Conservation (phyloP, 2,888 invertebrate genomes). For the Apotomis betuletana region DNA sequence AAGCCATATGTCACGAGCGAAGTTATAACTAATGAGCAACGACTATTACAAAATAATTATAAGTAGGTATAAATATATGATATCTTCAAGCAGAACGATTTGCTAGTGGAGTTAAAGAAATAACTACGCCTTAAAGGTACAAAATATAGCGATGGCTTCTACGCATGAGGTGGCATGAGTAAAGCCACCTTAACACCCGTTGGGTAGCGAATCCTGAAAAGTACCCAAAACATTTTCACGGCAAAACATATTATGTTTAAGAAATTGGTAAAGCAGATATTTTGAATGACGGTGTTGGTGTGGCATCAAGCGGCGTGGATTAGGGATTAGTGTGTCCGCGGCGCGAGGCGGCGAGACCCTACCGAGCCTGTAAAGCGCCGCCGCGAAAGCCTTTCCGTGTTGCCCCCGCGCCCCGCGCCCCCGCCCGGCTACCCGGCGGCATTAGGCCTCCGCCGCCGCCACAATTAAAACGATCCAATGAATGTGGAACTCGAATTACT, state of each 20-base stretch:
- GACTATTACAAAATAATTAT: too few species aligned
- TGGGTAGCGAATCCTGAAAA: too few species aligned
- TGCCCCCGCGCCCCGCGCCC: slow-evolving; percentile 49
- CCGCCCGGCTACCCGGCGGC: slow-evolving; percentile 23
- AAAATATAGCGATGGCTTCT: not conserved
- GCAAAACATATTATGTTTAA: not conserved
- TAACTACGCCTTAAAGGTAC: too few species aligned
- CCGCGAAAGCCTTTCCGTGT: slow-evolving; percentile 82
- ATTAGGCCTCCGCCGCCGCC: slow-evolving; percentile 30
- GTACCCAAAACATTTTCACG: too few species aligned
- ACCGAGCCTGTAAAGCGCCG: slow-evolving; percentile 70
- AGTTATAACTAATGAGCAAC: too few species aligned
- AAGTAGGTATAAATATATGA: too few species aligned
- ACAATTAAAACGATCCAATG: slow-evolving; percentile 40
- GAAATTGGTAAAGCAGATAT: not conserved
- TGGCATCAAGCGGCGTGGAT: not conserved
- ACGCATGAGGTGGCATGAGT: too few species aligned
- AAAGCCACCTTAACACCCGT: too few species aligned
- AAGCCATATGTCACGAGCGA: too few species aligned
- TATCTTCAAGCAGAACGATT: too few species aligned
- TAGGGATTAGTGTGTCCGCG: slow-evolving; percentile 36
- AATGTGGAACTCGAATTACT: slow-evolving; percentile 40
- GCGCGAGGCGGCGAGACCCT: slow-evolving; percentile 50
- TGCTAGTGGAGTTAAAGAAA: too few species aligned
- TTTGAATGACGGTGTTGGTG: not conserved